Evolutionary conservation across 2,888 invertebrate genomes (phyloP).

Genomic region (Dusona sp.): DNA sequence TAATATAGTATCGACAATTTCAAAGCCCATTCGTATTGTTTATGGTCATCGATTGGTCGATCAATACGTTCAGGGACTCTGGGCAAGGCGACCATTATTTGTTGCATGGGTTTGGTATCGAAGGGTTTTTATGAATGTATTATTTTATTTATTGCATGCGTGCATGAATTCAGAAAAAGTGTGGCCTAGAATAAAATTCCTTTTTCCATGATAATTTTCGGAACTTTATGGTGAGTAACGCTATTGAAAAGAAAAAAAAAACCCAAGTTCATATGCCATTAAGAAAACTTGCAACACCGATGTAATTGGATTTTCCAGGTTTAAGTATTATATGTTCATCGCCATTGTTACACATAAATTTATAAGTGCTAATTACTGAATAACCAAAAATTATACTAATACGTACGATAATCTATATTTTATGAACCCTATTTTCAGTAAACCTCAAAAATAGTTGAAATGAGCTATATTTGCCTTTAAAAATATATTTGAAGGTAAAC

Average conservation of each 20-base stretch:
- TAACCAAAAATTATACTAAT: background rate
- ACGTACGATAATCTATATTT: background rate
- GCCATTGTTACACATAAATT: no score
- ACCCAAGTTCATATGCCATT: no score
- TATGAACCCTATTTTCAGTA: background rate
- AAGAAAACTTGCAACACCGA: background rate
- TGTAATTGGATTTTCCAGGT: background rate
- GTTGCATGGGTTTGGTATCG: background rate
- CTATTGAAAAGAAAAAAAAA: background rate
- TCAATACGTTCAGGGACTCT: slow-evolving; percentile 16
- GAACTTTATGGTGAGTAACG: background rate
- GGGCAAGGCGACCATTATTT: slow-evolving; percentile 12
- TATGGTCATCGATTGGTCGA: slow-evolving; percentile 10
- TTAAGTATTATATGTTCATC: background rate
- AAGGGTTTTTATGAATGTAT: background rate
- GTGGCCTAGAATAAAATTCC: no score
- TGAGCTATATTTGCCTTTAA: background rate
- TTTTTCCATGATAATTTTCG: background rate
- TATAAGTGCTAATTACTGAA: no score
- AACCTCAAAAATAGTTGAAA: background rate
- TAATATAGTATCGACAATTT: background rate
- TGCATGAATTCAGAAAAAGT: background rate
- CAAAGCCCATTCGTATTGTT: slow-evolving; percentile 5
- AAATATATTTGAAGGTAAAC: background rate
- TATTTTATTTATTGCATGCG: background rate